Percentiles rank a stretch among this genome's conserved stretches.
Conservation (phyloP, 2,113 vertebrate genomes). For the Pluvialis apricaria region DNA sequence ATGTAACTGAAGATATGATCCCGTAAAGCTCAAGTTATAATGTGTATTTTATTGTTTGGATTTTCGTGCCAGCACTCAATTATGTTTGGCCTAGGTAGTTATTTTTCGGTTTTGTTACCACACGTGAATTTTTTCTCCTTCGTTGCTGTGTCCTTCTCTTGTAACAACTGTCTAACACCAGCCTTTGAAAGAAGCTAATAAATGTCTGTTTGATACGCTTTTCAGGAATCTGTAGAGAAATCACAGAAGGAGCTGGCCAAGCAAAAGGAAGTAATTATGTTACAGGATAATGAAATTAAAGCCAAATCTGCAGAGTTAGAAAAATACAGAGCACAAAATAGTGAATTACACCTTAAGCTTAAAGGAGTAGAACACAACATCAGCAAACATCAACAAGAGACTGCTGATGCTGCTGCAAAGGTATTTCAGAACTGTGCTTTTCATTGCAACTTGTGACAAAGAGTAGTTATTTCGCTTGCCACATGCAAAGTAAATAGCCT, state of each 20-base stretch:
- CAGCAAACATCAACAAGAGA: slow-evolving; percentile 82
- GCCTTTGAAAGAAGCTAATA: not conserved
- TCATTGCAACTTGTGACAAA: not conserved
- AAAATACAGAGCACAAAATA: slow-evolving; percentile 79
- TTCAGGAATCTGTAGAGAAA: slow-evolving; percentile 82
- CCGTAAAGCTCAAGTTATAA: not conserved
- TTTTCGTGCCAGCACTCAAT: not conserved
- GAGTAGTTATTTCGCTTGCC: not conserved
- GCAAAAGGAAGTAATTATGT: slow-evolving; percentile 82
- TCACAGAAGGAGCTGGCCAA: slow-evolving; percentile 83
- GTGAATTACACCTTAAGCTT: slow-evolving; percentile 86
- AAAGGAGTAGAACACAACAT: slow-evolving; percentile 88
- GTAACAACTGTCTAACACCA: not conserved
- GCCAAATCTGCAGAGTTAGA: slow-evolving; percentile 76
- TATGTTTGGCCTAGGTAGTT: not conserved
- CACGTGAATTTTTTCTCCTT: not conserved
- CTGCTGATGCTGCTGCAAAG: slow-evolving; percentile 81
- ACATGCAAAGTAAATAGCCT: not conserved
- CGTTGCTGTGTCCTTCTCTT: not conserved
- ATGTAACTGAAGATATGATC: not conserved
- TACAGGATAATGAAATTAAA: slow-evolving; percentile 85
- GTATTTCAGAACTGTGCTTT: slow-evolving; percentile 57
- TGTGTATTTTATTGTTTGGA: not conserved
- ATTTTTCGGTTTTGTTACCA: not conserved
- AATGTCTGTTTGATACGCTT: not conserved